A percentile compares a stretch with the other conserved stretches of the same genome.
These are phyloP conservation scores for Gymnosoma rotundatum DNA, from an alignment of 2,888 invertebrate genomes.

Conservation along the genomic window DNA sequence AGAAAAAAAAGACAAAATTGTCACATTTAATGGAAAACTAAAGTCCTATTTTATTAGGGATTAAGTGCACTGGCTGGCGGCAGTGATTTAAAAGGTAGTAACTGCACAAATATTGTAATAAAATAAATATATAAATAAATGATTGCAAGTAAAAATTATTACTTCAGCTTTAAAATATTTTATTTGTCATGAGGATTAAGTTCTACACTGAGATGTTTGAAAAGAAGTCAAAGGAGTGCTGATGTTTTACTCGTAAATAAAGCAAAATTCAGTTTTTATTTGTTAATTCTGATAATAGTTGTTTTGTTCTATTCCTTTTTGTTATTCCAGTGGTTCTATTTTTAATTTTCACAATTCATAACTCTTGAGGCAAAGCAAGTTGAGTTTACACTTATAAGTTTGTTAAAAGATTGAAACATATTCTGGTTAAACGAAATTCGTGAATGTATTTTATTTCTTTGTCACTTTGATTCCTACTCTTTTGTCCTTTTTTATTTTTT, in stretches of 20 bases:
- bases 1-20: constrained; percentile 44
- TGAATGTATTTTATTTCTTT: background rate
- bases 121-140: constrained; percentile 53
- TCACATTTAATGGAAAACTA: constrained; percentile 58
- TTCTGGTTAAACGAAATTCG: constrained; percentile 40
- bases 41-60: constrained; percentile 66
- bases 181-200: constrained; percentile 58
- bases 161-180: constrained; percentile 59
- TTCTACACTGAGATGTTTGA: background rate
- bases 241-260: constrained; percentile 38
- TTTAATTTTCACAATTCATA: constrained; percentile 45
- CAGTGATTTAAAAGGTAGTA: background rate
- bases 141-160: constrained; percentile 66
- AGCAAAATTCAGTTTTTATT: constrained; percentile 53
- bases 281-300: constrained; percentile 64
- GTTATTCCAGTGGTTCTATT: constrained; percentile 22
- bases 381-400: constrained; percentile 4
- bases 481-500: constrained; percentile 30
- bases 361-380: constrained; percentile 18
- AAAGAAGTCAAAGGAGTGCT: constrained; percentile 1
- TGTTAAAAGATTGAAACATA: constrained; percentile 38
- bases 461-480: constrained; percentile 28
- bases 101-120: constrained; percentile 1
- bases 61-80: constrained; percentile 15
- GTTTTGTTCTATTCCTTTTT: constrained; percentile 46